Conservation (phyloP, 2,113 vertebrate species). For the Phainopepla nitens region DNA sequence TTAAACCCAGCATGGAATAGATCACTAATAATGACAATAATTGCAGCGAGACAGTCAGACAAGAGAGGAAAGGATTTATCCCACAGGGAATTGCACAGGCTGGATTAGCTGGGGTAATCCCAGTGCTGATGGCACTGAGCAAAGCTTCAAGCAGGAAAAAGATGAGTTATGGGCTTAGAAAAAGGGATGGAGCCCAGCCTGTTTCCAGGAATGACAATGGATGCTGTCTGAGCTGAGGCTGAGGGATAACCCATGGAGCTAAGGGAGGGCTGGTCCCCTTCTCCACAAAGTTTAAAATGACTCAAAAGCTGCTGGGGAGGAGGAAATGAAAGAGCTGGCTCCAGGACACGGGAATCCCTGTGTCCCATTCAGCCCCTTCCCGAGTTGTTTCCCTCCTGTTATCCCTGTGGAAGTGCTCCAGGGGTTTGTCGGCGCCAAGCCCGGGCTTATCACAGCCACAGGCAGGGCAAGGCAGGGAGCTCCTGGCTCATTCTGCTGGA, state of each 20-base stretch:
- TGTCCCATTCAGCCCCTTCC: neutral
- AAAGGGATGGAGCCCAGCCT: neutral
- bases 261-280: neutral
- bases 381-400: neutral
- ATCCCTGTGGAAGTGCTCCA: neutral
- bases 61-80: neutral
- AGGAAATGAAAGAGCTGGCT: constrained; percentile 3
- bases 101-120: neutral
- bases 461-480: neutral
- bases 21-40: neutral
- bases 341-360: fast-evolving
- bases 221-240: neutral
- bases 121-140: neutral
- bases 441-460: neutral
- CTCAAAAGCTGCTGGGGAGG: neutral
- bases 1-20: neutral
- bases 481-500: neutral
- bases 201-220: neutral
- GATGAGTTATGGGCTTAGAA: neutral
- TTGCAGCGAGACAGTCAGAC: neutral
- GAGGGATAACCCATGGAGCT: fast-evolving
- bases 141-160: neutral
- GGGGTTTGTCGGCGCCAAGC: neutral
- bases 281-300: neutral
- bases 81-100: neutral